Evolutionary conservation across 2,888 invertebrate genomes (phyloP), one percentile per base, ranked within the genome.

Genomic region (Selenia dentaria): DNA sequence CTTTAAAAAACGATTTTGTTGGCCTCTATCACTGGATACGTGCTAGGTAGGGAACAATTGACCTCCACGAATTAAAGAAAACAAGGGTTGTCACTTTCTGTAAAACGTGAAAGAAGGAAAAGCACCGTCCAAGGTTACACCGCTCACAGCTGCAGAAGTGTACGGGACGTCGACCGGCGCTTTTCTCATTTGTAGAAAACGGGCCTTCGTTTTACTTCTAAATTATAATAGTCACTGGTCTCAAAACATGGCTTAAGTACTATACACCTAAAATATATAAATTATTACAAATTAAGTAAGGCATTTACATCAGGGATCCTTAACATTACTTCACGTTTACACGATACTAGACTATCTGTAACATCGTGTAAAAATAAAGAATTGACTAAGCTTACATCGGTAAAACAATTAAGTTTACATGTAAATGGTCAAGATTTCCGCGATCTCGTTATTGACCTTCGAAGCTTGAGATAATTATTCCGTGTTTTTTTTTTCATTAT

Each of bases 211-310:
- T 79, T 81, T 79, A 83, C 72, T 82, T 80, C 86, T 87, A 79
- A 89, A 89, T 85, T 83, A 88, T 79, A 89, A 88, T 87, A 89
- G 85, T 88, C 87, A 90, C 88, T 88, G 89, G 89, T 89, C 89
- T 89, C 83, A 83, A 88, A 86, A 89, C 88, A 89, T 90, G 89
- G 89, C 90, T 90, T 90, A 90, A 88, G 89, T 90, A 89, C 90
- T 89, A 89, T 89, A 89, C 89, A 90, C 86, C 89, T 90, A 89
- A 86, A 86, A 88, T 89, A 89, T 85, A 90, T 90, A 90, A 90
- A 90, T 90, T 90, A 90, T 89, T 90, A 89, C 86, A 89, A 89
- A 89, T 88, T 89, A 89, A 88, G 86, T 88, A 90, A 90, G 90
- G 90, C 90, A 90, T 90, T 88, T 89, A 89, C 89, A 85, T 89